Percentiles rank a stretch among this genome's conserved stretches.
These are phyloP conservation scores for Nymphalis polychloros DNA, from an alignment of 2,888 invertebrate genomes.

Conservation along the genomic window DNA sequence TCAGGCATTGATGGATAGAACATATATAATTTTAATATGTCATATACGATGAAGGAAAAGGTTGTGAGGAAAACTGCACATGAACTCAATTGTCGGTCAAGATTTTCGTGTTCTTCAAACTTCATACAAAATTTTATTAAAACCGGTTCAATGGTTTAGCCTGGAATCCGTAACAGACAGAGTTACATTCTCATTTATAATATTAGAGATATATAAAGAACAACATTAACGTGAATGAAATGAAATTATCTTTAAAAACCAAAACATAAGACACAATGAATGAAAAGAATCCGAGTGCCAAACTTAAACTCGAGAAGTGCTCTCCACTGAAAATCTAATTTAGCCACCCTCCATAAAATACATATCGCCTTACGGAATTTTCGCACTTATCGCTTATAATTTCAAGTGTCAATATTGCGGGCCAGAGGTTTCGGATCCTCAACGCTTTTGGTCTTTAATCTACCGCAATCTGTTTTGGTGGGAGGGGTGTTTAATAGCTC, in stretches of 20 bases:
- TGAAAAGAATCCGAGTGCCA: constrained; percentile 30
- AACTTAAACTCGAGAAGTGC: constrained; percentile 60
- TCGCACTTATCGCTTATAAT: constrained; percentile 69
- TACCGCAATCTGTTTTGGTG: constrained; percentile 81
- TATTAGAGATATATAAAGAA: constrained; percentile 4
- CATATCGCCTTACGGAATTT: constrained; percentile 57
- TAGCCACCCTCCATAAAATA: constrained; percentile 71
- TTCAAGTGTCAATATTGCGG: constrained; percentile 65
- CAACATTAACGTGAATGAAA: constrained; percentile 12
- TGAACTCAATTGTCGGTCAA: not conserved
- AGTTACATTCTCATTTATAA: too few relatives aligned
- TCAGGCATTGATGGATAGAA: too few relatives aligned
- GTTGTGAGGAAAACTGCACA: too few relatives aligned
- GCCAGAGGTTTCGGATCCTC: constrained; percentile 49
- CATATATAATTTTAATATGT: too few relatives aligned
- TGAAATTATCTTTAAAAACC: constrained; percentile 2
- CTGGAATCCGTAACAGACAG: too few relatives aligned
- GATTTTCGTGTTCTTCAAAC: not conserved
- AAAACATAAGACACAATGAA: constrained; percentile 30
- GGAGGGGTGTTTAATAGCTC: constrained; percentile 80
- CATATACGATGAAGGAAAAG: too few relatives aligned
- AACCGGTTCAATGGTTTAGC: too few relatives aligned
- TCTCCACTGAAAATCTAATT: constrained; percentile 77
- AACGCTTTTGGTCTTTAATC: constrained; percentile 79
- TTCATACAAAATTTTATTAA: too few relatives aligned